Evolutionary conservation across 1,140 invertebrate species (phyloP), one percentile per base, ranked within the genome.

Genomic region (Pseudomyrmex gracilis): DNA sequence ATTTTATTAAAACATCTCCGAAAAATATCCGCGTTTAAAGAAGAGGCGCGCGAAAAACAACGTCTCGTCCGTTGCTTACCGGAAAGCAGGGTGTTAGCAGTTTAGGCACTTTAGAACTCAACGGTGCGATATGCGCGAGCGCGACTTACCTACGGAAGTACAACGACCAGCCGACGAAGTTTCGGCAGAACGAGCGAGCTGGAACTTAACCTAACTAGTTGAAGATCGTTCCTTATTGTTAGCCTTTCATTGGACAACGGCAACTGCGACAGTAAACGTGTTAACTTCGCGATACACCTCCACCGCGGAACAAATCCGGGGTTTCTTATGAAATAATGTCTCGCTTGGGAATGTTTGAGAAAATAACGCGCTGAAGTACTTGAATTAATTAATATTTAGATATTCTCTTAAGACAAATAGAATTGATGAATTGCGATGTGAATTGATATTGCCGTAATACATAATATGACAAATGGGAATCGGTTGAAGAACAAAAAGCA

Each of bases 131-230:
- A 85, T 86, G 87, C 87, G 77, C 84, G 85, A 92, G 90, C 90
- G 90, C 87, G 91, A 93, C 91, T 92, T 89, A 87, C 84, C 87
- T 86, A 73, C 76, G 88, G 87, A 89, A 89, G 87, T 85, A 82
- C 71, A 86, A 70, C 85, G 88, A 87, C 89, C 87, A 91, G 83
- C 86, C 80, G 66, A 57, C 66, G 60, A 90, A 92, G 89, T 90
- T 92, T 91, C 85, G 86, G 78, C 74, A 80, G 82, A 87, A 85
- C 89, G 89, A 80, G 90, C 71, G 86, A 84, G 87, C 78, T 87
- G 83, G 77, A 93, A 92, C 91, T 93, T 93, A 91, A 90, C 90
- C 87, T 89, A 92, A 92, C 87, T 93, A 92, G 90, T 89, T 89
- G 82, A 63, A 76, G 87, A 89, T 87, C 87, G 85, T 89, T 89